Base-by-base conservation (phyloP, 1,140 invertebrate species). In the Drosophila rhopaloa region DNA sequence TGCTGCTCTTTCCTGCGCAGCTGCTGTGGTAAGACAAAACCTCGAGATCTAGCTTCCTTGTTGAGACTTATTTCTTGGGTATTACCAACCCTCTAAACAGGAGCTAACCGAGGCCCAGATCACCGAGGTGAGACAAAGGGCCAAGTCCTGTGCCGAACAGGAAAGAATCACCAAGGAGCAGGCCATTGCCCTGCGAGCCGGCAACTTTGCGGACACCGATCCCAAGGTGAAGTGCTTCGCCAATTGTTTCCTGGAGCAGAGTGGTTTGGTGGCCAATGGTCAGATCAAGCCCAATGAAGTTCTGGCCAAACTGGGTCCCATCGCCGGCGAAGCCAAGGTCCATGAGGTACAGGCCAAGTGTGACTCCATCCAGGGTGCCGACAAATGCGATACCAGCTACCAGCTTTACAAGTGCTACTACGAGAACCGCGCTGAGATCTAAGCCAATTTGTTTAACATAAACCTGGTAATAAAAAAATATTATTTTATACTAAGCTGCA, bases 121-220 rank as follows among this genome's bases (percentile, higher is more conserved):
- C 44, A 29, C 44, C 0, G 54, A 24, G 1, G n/a, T 66, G 8
- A 44, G 11, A 0, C 40, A 57, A 10, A 24, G 60, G 8, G 58
- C 57, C 7, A 41, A 40, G 16, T 46, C 50, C 1, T 83, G 80
- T 11, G 50, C 14, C 8, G 27, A 67, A 6, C 79, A 82, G 58
- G 79, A 71, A 43, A 79, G 79, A n/a, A 58, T 89, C 32, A 81
- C 84, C 68, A 89, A 81, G 80, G 84, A 78, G 4, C 84, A 89
- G 56, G 84, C 68, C 0, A 0, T 48, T 5, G 55, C 63, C 29
- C 59, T 88, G 37, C 65, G 68, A 0, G 50, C 57, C 11, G 84
- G 84, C n/a, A 81, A 74, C 1, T 89, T 88, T 8, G 77, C 70
- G 5, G 62, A 73, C 11, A 6, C 2, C 35, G 85, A 90, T 48